These are phyloP conservation scores for Tinea pellionella DNA, from an alignment of 2,888 invertebrate species.

Conservation along the genomic window DNA sequence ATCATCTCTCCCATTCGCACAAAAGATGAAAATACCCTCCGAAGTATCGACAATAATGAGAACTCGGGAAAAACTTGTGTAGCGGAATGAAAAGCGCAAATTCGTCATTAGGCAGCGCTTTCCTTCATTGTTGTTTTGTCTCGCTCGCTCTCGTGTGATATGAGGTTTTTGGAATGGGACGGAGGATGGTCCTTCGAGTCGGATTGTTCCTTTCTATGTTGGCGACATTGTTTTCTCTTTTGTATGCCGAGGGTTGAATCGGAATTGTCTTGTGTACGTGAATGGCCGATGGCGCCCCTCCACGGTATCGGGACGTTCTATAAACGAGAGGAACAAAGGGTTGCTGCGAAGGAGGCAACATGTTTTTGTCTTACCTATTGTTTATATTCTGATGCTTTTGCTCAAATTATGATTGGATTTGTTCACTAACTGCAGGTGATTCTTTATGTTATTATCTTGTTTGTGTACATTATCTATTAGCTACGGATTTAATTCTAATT, in stretches of 20 bases:
- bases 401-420: slow-evolving; percentile 11
- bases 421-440: neutral
- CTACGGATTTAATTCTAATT: neutral
- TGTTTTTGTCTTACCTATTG: slow-evolving; percentile 29
- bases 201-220: slow-evolving; percentile 70
- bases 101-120: slow-evolving; percentile 70
- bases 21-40: slow-evolving; percentile 53
- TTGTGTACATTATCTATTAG: neutral
- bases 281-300: slow-evolving; percentile 65
- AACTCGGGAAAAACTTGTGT: slow-evolving; percentile 69
- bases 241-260: slow-evolving; percentile 58
- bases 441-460: neutral
- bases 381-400: slow-evolving; percentile 34
- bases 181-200: slow-evolving; percentile 55
- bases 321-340: slow-evolving; percentile 66
- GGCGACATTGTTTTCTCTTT: slow-evolving; percentile 70
- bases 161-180: slow-evolving; percentile 41
- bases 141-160: slow-evolving; percentile 27
- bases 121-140: slow-evolving; percentile 57
- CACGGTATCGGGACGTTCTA: slow-evolving; percentile 54
- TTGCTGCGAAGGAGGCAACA: slow-evolving; percentile 65
- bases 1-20: slow-evolving; percentile 40
- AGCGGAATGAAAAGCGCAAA: slow-evolving; percentile 71
- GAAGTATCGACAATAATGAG: slow-evolving; percentile 66
- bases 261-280: slow-evolving; percentile 68